Evolutionary conservation across 2,888 invertebrate species (phyloP).

Genomic region (Caenorhabditis sp.): DNA sequence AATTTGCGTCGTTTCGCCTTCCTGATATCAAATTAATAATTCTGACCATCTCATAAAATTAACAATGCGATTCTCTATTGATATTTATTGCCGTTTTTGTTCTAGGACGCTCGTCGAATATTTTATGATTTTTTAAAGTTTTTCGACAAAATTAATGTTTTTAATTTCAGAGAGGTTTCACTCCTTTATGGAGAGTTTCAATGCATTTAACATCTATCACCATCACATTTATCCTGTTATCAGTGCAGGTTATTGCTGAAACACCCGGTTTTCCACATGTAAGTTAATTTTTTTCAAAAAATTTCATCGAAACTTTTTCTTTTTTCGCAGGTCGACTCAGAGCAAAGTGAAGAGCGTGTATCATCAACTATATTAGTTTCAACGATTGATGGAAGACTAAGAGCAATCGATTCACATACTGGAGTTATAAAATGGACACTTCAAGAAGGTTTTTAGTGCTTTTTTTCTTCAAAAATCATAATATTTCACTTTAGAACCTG

Average conservation of each 20-base stretch:
- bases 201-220: background rate
- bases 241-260: background rate
- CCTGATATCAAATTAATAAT: background rate
- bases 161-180: background rate
- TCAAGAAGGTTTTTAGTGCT: background rate
- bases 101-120: background rate
- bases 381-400: conserved; percentile 89
- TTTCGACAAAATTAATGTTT: background rate
- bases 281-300: background rate
- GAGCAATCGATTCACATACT: conserved; percentile 85
- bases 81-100: background rate
- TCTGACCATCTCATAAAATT: background rate
- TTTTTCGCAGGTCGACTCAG: background rate
- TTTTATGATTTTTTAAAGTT: background rate
- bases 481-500: conserved; percentile 80
- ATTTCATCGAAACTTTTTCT: background rate
- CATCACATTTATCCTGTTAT: background rate
- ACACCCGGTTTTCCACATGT: background rate
- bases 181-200: conserved; percentile 1
- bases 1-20: background rate
- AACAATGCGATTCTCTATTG: background rate
- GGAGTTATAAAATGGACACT: conserved; percentile 1
- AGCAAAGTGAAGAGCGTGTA: background rate
- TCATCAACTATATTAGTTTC: conserved; percentile 80
- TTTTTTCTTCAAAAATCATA: background rate